phyloP scores from a whole-genome alignment of 2,113 vertebrate genomes.

The Vidua chalybeata region DNA sequence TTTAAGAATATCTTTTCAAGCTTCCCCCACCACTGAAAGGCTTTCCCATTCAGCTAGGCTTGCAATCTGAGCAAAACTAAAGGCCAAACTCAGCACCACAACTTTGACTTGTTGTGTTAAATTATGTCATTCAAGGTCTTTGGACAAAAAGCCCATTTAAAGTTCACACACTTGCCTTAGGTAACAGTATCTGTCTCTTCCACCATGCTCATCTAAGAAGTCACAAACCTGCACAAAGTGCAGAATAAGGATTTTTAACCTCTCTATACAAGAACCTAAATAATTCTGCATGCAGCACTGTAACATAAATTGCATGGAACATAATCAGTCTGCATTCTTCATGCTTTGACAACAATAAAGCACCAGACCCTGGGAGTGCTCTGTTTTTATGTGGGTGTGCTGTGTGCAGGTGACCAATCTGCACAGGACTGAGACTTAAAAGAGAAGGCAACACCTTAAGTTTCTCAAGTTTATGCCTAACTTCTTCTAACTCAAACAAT shows the following conservation, averaged over 20 bases:
- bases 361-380: neutral
- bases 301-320: neutral
- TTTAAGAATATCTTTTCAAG: neutral
- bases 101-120: neutral
- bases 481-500: neutral
- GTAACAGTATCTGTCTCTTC: neutral
- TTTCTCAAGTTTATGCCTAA: neutral
- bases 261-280: neutral
- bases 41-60: neutral
- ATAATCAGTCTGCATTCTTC: neutral
- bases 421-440: neutral
- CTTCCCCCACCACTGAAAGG: neutral
- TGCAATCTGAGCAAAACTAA: neutral
- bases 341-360: neutral
- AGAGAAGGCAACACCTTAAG: neutral
- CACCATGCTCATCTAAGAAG: neutral
- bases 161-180: neutral
- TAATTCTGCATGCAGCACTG: neutral
- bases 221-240: neutral
- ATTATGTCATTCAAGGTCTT: neutral
- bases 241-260: neutral
- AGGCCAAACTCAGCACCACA: neutral
- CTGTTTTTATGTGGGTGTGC: rapidly evolving
- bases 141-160: neutral
- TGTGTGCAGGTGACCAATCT: neutral